phyloP scores from a whole-genome alignment of 92 coral and sea anemone species.

The Porites divaricata region DNA sequence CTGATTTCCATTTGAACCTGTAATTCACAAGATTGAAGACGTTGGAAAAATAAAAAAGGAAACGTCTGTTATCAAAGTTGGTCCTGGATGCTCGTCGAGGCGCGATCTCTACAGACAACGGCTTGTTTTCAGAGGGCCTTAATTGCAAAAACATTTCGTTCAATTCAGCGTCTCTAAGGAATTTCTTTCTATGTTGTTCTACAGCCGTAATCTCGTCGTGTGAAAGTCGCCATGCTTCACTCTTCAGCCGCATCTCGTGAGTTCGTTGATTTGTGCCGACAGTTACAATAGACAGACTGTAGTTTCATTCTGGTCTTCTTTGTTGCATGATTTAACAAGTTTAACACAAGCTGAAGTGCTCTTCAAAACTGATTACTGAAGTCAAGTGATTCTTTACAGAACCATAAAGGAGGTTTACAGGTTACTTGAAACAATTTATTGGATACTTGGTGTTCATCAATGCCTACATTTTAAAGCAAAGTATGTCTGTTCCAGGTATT shows the following conservation, averaged over 20 bases:
- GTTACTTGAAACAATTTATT: neutral
- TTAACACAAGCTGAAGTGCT: neutral
- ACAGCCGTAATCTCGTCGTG: neutral
- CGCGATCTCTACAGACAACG: neutral
- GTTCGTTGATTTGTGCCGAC: too few species aligned
- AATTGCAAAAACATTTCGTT: slow-evolving; percentile 14
- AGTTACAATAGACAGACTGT: too few species aligned
- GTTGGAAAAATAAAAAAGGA: neutral
- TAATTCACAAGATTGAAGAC: neutral
- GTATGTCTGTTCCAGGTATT: neutral
- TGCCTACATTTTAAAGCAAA: neutral
- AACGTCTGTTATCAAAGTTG: too few species aligned
- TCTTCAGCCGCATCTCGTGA: neutral
- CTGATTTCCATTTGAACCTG: neutral
- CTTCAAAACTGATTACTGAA: slow-evolving; percentile 2
- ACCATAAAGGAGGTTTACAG: neutral
- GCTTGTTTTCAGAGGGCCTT: slow-evolving; percentile 1
- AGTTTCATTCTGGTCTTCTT: neutral
- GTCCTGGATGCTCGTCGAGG: neutral
- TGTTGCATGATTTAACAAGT: neutral
- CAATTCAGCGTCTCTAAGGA: slow-evolving; percentile 4
- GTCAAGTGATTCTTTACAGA: neutral
- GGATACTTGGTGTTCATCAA: neutral
- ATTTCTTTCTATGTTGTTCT: neutral
- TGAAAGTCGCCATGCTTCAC: neutral